Evolutionary conservation across 2,888 invertebrate species (phyloP).

Genomic region (Antheraea yamamai): DNA sequence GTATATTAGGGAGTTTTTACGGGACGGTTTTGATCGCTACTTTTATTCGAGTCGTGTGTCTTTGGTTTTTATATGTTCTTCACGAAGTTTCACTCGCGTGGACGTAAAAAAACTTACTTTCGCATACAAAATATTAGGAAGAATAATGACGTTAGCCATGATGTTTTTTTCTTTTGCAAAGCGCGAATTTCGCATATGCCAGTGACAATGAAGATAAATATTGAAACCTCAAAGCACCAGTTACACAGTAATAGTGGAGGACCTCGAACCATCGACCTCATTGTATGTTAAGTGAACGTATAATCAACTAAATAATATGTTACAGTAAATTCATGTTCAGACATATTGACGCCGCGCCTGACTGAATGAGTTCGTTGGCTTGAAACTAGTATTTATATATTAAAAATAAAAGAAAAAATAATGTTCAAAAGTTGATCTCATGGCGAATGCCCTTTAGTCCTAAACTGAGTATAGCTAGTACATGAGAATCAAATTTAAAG

Average conservation of each 20-base stretch:
- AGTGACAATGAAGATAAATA: not conserved
- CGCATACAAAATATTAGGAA: no score
- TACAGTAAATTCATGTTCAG: constrained; percentile 11
- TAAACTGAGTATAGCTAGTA: not conserved
- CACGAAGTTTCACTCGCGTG: no score
- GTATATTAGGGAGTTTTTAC: no score
- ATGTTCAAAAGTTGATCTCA: not conserved
- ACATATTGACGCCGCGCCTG: constrained; percentile 8
- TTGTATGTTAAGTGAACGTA: constrained; percentile 20
- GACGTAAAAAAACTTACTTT: no score
- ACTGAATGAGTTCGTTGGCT: not conserved
- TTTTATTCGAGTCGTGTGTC: no score
- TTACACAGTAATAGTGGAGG: not conserved
- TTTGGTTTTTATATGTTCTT: no score
- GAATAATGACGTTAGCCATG: not conserved
- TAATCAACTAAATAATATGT: constrained; percentile 14
- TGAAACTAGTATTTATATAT: not conserved
- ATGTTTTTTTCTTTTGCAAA: not conserved
- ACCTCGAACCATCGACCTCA: constrained; percentile 23
- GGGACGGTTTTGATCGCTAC: no score
- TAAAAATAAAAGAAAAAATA: not conserved
- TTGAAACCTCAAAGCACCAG: not conserved
- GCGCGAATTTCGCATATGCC: not conserved
- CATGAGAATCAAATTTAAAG: not conserved
- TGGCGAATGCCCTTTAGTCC: not conserved